A percentile compares a stretch with the other conserved stretches of the same genome.
These are phyloP conservation scores for Gasterosteus aculeatus DNA, from an alignment of 2,113 vertebrate species.

Conservation along the genomic window DNA sequence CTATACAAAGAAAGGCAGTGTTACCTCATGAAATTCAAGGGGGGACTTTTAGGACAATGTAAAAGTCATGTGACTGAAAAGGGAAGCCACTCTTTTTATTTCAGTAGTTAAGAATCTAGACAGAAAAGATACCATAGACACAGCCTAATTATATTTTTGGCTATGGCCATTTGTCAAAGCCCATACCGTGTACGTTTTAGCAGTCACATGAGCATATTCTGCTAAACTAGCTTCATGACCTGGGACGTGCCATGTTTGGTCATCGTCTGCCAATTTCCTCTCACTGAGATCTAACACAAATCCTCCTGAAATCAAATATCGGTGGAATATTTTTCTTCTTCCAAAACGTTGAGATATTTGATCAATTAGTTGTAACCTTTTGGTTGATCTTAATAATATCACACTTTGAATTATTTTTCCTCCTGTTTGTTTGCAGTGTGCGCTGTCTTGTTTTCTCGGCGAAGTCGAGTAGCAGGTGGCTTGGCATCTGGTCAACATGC, in stretches of 20 bases:
- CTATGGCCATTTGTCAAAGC: background rate
- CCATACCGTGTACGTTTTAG: background rate
- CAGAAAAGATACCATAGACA: background rate
- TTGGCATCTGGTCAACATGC: slow-evolving; percentile 61
- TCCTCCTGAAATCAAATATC: background rate
- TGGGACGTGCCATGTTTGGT: background rate
- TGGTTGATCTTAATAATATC: background rate
- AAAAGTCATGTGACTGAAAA: background rate
- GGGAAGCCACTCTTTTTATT: background rate
- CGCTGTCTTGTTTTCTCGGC: slow-evolving; percentile 6
- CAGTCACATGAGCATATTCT: background rate
- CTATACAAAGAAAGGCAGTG: background rate
- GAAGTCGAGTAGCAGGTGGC: slow-evolving; percentile 54
- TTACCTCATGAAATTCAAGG: background rate
- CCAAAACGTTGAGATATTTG: background rate
- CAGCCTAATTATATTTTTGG: background rate
- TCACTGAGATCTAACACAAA: too few species aligned
- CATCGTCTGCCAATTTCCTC: background rate
- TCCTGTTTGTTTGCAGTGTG: slow-evolving; percentile 11
- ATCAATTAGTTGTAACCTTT: slow-evolving; percentile 9
- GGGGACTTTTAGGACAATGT: background rate
- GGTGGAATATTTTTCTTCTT: background rate
- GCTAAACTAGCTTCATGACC: background rate
- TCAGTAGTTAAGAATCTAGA: background rate
- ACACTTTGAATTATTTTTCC: slow-evolving; percentile 4